Percentiles rank a stretch among this genome's conserved stretches.
Conservation (phyloP, 2,113 vertebrate genomes). For the Mugil cephalus region DNA sequence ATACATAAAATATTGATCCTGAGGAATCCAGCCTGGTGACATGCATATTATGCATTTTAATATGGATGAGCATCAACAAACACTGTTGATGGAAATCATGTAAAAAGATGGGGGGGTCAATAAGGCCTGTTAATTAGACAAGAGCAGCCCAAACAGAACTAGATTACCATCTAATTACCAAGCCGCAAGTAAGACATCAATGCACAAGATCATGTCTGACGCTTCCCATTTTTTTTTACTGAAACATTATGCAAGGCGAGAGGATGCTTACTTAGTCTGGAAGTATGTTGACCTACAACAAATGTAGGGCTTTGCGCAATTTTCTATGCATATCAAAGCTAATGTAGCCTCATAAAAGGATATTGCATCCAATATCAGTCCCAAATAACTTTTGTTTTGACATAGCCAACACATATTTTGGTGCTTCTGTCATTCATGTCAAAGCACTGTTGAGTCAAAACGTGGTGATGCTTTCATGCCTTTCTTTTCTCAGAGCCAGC, state of each 20-base stretch:
- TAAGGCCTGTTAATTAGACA: slow-evolving; percentile 55
- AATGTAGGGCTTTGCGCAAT: slow-evolving; percentile 26
- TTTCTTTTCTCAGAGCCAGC: not conserved
- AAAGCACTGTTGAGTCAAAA: slow-evolving; percentile 3
- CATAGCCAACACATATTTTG: slow-evolving; percentile 17
- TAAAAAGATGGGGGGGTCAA: slow-evolving; percentile 62
- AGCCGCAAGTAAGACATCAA: slow-evolving; percentile 57
- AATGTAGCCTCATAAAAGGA: not conserved
- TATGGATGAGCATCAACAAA: slow-evolving; percentile 71
- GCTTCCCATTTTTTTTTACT: not conserved
- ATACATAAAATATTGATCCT: slow-evolving; percentile 57
- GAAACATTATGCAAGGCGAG: slow-evolving; percentile 9
- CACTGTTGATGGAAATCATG: slow-evolving; percentile 55
- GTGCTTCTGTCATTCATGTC: not conserved
- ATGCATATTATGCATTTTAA: slow-evolving; percentile 46
- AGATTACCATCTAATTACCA: slow-evolving; percentile 68
- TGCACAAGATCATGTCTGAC: slow-evolving; percentile 30
- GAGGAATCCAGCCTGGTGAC: slow-evolving; percentile 23
- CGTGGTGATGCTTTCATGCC: slow-evolving; percentile 4
- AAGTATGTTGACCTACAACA: slow-evolving; percentile 27
- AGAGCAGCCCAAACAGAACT: slow-evolving; percentile 45
- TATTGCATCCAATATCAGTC: not conserved
- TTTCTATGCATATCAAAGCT: slow-evolving; percentile 29
- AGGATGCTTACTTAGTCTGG: slow-evolving; percentile 16
- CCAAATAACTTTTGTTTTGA: slow-evolving; percentile 8